phyloP scores from a whole-genome alignment of 2,888 invertebrate species.

The Drosophila tripunctata region DNA sequence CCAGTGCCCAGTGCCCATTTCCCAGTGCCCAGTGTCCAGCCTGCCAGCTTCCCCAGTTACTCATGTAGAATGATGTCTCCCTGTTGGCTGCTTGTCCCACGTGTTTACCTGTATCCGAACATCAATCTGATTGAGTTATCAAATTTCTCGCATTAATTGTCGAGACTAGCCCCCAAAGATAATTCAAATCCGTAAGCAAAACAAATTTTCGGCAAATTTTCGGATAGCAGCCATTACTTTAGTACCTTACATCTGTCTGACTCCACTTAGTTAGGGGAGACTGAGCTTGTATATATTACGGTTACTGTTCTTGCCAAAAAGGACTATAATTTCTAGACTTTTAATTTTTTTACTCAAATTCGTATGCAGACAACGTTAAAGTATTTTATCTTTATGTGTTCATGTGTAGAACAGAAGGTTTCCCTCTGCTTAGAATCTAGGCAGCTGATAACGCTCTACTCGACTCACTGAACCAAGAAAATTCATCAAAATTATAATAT shows the following conservation, averaged over 20 bases:
- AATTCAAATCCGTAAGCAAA: conserved; percentile 3
- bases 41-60: not conserved
- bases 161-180: not conserved
- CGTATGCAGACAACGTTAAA: not conserved
- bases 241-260: not conserved
- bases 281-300: not conserved
- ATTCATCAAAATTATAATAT: not conserved
- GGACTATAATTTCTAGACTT: not conserved
- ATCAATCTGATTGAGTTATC: conserved; percentile 36
- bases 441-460: not conserved
- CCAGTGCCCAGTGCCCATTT: conserved; percentile 13
- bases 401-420: not conserved
- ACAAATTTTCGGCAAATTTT: conserved; percentile 1
- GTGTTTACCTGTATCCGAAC: conserved; percentile 10
- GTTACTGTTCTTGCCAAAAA: not conserved
- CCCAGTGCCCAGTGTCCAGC: not conserved
- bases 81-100: conserved; percentile 1
- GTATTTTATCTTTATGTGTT: not conserved
- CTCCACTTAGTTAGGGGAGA: not conserved
- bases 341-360: conserved; percentile 4
- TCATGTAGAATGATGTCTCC: not conserved
- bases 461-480: not conserved
- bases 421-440: too few relatives aligned
- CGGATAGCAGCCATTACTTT: not conserved
- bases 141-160: conserved; percentile 35